Percentiles rank a stretch among this genome's conserved stretches.
These are phyloP conservation scores for Aporrectodea caliginosa DNA, from an alignment of 1,140 invertebrate species.

Conservation along the genomic window DNA sequence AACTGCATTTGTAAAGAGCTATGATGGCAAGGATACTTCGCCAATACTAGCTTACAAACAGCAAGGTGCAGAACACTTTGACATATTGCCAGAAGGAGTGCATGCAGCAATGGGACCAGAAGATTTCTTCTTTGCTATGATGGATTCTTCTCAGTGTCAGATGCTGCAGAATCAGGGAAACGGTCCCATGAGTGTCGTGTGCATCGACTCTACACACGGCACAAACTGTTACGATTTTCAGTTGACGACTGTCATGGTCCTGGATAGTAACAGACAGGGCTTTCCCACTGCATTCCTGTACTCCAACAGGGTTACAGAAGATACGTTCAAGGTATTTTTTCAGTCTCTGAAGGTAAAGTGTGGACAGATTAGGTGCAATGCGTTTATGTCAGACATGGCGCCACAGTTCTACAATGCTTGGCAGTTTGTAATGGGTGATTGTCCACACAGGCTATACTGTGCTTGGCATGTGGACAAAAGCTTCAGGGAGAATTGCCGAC, in stretches of 20 bases:
- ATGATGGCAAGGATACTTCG: no score
- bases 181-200: no score
- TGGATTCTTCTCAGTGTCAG: no score
- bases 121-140: no score
- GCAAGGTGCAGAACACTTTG: no score
- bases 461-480: not conserved
- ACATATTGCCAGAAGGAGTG: no score
- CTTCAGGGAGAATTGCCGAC: not conserved
- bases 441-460: not conserved
- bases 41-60: no score
- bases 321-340: not conserved
- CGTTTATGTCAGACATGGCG: not conserved
- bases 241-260: not conserved
- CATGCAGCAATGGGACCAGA: no score
- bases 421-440: not conserved
- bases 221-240: not conserved
- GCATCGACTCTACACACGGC: not conserved
- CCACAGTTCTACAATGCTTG: not conserved
- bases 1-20: no score
- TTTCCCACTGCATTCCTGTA: not conserved
- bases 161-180: no score
- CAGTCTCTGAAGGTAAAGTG: not conserved
- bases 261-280: not conserved
- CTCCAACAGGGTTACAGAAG: not conserved
- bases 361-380: not conserved